These are phyloP conservation scores for Osmerus eperlanus DNA, from an alignment of 2,113 vertebrate genomes.

Conservation along the genomic window DNA sequence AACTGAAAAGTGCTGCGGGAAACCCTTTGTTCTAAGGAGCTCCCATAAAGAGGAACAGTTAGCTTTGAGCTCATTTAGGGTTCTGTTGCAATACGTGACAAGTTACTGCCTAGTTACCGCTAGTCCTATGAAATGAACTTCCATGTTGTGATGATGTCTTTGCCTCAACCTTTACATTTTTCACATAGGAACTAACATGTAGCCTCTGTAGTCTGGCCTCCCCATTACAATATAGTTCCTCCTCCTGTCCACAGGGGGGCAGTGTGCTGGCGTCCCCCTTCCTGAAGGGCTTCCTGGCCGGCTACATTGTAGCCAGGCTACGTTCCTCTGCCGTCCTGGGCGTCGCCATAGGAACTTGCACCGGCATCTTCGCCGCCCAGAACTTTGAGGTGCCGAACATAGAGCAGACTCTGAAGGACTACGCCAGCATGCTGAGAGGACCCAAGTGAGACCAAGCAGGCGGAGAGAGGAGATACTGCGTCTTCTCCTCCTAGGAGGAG, in stretches of 20 bases:
- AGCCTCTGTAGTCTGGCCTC: too few species aligned
- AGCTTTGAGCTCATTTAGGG: too few species aligned
- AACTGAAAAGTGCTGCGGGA: too few species aligned
- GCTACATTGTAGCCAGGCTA: constrained; percentile 81
- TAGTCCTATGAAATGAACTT: neutral
- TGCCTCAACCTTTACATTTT: too few species aligned
- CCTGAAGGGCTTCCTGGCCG: constrained; percentile 84
- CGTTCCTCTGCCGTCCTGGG: constrained; percentile 81
- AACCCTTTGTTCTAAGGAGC: too few species aligned
- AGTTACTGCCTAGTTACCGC: too few species aligned
- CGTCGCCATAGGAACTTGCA: constrained; percentile 78
- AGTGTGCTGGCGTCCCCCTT: constrained; percentile 80
- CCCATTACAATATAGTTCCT: neutral
- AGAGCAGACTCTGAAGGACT: constrained; percentile 84
- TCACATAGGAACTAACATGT: neutral
- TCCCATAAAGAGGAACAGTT: too few species aligned
- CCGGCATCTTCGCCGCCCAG: constrained; percentile 86
- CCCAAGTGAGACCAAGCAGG: constrained; percentile 59
- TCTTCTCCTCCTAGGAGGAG: neutral
- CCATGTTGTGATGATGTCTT: neutral
- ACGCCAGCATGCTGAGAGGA: constrained; percentile 76
- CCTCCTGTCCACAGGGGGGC: constrained; percentile 66
- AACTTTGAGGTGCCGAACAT: constrained; percentile 82
- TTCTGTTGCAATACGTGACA: too few species aligned
- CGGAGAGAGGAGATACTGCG: neutral